Evolutionary conservation across 2,797 vertebrate species (phyloP).

Genomic region (Tamandua tetradactyla): DNA sequence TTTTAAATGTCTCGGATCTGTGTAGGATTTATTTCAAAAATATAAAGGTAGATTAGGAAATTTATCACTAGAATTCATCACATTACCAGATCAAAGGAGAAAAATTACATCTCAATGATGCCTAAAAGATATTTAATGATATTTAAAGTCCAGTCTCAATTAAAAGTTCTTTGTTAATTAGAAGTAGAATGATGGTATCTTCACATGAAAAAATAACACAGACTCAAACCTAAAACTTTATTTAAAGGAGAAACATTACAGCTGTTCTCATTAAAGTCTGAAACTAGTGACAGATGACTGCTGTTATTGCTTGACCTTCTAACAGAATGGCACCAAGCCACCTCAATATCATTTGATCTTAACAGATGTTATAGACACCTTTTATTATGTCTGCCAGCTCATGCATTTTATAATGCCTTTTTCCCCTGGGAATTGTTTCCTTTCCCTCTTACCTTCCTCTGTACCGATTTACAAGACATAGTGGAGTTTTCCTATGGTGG

Average conservation of each 20-base stretch:
- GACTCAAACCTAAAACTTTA: neutral
- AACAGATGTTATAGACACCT: neutral
- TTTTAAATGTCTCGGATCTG: neutral
- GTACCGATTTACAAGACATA: neutral
- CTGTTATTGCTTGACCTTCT: neutral
- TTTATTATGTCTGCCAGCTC: neutral
- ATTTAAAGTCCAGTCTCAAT: slow-evolving; percentile 3
- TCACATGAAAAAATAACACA: neutral
- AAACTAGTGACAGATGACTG: neutral
- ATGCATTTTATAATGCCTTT: neutral
- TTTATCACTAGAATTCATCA: neutral
- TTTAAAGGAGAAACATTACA: slow-evolving; percentile 1
- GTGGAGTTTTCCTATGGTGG: neutral
- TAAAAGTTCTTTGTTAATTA: neutral
- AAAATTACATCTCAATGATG: neutral
- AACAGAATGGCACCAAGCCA: neutral
- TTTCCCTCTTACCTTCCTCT: neutral
- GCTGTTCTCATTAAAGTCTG: neutral
- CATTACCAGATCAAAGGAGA: neutral
- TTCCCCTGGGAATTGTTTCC: neutral
- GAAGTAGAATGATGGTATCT: neutral
- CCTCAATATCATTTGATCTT: neutral
- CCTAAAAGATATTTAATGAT: neutral
- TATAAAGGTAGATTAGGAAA: neutral
- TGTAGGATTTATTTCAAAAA: neutral